phyloP scores from a whole-genome alignment of 2,113 vertebrate genomes.

The Perca fluviatilis region DNA sequence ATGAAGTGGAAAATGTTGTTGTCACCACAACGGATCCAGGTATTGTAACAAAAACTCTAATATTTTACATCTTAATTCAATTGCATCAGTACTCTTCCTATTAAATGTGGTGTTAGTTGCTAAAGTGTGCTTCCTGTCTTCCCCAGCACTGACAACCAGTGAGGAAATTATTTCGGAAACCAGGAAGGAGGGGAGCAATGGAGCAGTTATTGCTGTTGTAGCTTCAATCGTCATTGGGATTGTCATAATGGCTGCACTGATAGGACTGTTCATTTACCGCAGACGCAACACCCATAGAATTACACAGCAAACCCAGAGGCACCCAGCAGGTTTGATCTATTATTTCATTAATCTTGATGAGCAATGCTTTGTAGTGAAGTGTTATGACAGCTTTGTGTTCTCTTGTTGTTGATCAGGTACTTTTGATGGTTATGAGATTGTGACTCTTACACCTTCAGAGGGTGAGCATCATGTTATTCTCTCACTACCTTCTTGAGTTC shows the following conservation, averaged over 20 bases:
- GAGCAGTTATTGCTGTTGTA: background rate
- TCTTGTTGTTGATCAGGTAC: constrained; percentile 9
- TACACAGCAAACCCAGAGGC: background rate
- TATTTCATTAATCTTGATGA: background rate
- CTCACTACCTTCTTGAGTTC: background rate
- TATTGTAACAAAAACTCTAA: background rate
- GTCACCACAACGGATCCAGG: background rate
- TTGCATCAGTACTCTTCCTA: background rate
- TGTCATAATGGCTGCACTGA: background rate
- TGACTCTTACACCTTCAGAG: fast-evolving
- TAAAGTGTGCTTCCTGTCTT: background rate
- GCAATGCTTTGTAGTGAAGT: background rate
- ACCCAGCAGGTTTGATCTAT: constrained; percentile 39
- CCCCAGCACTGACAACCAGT: background rate
- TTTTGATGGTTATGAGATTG: constrained; percentile 15
- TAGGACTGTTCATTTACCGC: constrained; percentile 16
- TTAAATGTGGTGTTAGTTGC: background rate
- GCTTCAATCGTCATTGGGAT: background rate
- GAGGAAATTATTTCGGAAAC: fast-evolving
- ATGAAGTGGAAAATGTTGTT: background rate
- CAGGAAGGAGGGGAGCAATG: background rate
- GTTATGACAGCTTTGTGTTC: background rate
- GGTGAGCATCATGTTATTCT: constrained; percentile 25
- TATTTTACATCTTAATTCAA: background rate
- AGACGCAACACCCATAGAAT: constrained; percentile 6